Conservation (phyloP, 2,797 vertebrate genomes). For the Morus bassanus region DNA sequence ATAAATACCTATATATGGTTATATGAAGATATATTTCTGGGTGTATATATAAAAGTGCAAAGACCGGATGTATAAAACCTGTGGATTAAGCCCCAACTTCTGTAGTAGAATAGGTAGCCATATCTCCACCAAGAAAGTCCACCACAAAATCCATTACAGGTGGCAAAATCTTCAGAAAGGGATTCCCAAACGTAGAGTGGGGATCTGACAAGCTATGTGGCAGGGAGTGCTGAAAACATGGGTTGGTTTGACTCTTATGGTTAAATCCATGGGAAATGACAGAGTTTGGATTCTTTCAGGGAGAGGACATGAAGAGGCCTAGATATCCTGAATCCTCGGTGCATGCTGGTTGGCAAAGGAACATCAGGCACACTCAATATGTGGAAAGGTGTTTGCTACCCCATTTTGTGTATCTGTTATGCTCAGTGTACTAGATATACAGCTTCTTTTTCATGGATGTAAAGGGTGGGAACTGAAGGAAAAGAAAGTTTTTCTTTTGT, state of each 20-base stretch:
- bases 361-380: not conserved
- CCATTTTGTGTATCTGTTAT: not conserved
- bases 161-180: not conserved
- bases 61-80: not conserved
- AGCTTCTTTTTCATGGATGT: not conserved
- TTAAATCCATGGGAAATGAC: not conserved
- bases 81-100: not conserved
- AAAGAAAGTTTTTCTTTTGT: not conserved
- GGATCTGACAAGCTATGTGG: accelerated
- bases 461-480: not conserved
- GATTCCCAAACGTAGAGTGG: not conserved
- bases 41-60: not conserved
- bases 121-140: not conserved
- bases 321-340: not conserved
- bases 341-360: not conserved
- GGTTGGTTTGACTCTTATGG: not conserved
- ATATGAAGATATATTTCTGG: not conserved
- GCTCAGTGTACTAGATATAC: not conserved
- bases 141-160: not conserved
- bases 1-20: not conserved
- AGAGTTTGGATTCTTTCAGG: not conserved
- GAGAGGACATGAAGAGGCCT: not conserved
- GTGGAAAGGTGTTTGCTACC: not conserved
- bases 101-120: not conserved
- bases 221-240: not conserved